Base-by-base conservation (phyloP, 2,113 vertebrate genomes). In the Melanotaenia duboulayi region DNA sequence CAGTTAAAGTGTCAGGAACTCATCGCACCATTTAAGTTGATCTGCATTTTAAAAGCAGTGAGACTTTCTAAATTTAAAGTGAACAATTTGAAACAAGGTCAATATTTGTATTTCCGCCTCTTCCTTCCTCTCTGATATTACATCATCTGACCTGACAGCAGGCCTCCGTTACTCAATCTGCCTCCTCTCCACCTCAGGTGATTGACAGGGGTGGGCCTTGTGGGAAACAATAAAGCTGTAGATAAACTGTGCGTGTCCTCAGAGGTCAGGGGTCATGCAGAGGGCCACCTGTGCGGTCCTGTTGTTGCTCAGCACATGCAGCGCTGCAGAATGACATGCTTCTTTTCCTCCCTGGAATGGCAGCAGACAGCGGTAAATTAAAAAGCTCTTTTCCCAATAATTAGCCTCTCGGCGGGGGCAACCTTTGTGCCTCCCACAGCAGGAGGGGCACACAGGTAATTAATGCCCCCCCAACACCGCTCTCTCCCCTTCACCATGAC, bases 361-460 rank as follows among this genome's bases (percentile, higher is more conserved):
- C 75, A 69, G 72, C 85, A 90, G 87, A 92, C 87, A 90, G 87
- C 87, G 54, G 86, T 91, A 91, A 92, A 89, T 92, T 89, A 93
- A 90, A 93, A 91, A 90, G 78, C 81, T 87, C 87, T 93, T 92
- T 85, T 84, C 86, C 83, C 86, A 82, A 73, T 94, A 93, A 95
- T 94, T 95, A 91, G 82, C 82, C 92, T 78, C 68, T 70, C 81
- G 46, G 84, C 58, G 50, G 82, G 84, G 85, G 71, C 80, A 74
- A 91, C 85, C 86, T 89, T 89, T 92, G 90, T 87, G 91, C 70
- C 78, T 90, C 74, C 75, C 90, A 66, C 80, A 81, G 81, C 83
- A 78, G 81, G 86, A 82, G 85, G 56, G 75, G 81, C 86, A 90
- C 83, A 92, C 84, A 90, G 89, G 92, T 93, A 89, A 94, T 93